Conservation (phyloP, 2,113 vertebrate genomes). For the Platysteira castanea region DNA sequence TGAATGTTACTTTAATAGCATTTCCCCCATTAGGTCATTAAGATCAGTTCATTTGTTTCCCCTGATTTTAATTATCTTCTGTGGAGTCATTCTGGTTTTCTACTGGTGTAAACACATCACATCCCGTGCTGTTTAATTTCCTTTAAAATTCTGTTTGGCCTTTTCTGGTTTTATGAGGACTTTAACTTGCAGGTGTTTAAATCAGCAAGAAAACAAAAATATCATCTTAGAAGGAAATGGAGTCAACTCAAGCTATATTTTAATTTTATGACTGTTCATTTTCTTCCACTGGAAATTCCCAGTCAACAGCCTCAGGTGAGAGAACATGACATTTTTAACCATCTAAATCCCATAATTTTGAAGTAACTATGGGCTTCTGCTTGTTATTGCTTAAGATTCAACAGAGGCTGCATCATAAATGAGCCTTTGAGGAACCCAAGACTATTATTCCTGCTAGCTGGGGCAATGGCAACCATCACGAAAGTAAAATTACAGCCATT, state of each 20-base stretch:
- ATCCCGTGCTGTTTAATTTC: neutral
- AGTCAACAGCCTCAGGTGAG: neutral
- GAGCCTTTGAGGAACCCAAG: constrained; percentile 2
- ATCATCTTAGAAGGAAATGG: neutral
- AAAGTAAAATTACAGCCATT: constrained; percentile 7
- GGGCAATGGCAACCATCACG: neutral
- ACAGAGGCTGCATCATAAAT: neutral
- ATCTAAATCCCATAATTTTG: neutral
- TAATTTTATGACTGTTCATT: neutral
- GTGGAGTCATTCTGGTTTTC: neutral
- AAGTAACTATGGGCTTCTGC: neutral
- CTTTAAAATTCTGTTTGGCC: neutral
- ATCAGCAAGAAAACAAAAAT: neutral
- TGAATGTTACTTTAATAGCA: neutral
- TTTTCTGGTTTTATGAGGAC: neutral
- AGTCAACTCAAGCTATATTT: neutral
- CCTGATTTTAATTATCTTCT: constrained; percentile 16
- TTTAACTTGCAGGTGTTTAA: constrained; percentile 38
- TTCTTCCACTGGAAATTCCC: neutral
- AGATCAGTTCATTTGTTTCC: neutral
- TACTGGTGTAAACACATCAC: neutral
- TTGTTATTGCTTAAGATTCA: constrained; percentile 35
- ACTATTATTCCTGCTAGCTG: neutral
- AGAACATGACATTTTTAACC: neutral
- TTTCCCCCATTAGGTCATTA: neutral